These are phyloP conservation scores for Lasioglossum malachurum DNA, from an alignment of 2,888 invertebrate species.

Conservation along the genomic window DNA sequence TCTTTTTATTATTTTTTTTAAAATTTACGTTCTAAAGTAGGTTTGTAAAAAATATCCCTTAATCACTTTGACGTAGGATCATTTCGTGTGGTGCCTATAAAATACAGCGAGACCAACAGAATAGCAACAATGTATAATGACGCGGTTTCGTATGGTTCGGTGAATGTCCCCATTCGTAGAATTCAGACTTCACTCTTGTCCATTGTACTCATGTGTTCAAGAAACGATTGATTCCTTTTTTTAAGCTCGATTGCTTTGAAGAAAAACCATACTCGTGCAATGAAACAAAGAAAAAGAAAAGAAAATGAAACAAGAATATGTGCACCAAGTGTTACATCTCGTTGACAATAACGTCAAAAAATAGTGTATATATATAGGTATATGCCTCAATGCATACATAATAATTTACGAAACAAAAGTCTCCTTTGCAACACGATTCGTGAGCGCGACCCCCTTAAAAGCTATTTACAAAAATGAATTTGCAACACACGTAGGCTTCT, in stretches of 20 bases:
- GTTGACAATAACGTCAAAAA: slow-evolving; percentile 50
- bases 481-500: slow-evolving; percentile 59
- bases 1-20: not conserved
- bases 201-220: slow-evolving; percentile 33
- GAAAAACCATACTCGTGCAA: slow-evolving; percentile 19
- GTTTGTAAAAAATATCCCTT: slow-evolving; percentile 76
- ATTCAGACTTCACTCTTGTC: slow-evolving; percentile 28
- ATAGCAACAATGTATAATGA: slow-evolving; percentile 69
- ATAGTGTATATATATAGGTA: slow-evolving; percentile 45
- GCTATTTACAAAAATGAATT: slow-evolving; percentile 79
- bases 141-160: slow-evolving; percentile 33
- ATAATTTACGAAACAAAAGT: slow-evolving; percentile 46
- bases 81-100: slow-evolving; percentile 71
- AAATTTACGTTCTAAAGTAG: slow-evolving; percentile 62
- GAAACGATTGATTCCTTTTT: slow-evolving; percentile 36
- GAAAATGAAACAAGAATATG: slow-evolving; percentile 45
- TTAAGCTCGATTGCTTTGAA: slow-evolving; percentile 59
- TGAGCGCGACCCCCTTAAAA: slow-evolving; percentile 69
- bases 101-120: slow-evolving; percentile 77
- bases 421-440: slow-evolving; percentile 59
- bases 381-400: slow-evolving; percentile 47
- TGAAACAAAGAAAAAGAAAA: slow-evolving; percentile 11
- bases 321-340: slow-evolving; percentile 54
- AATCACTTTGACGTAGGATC: slow-evolving; percentile 67
- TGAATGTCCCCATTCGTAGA: slow-evolving; percentile 20